phyloP scores from a whole-genome alignment of 2,113 vertebrate species.

The Neotragus moschatus region DNA sequence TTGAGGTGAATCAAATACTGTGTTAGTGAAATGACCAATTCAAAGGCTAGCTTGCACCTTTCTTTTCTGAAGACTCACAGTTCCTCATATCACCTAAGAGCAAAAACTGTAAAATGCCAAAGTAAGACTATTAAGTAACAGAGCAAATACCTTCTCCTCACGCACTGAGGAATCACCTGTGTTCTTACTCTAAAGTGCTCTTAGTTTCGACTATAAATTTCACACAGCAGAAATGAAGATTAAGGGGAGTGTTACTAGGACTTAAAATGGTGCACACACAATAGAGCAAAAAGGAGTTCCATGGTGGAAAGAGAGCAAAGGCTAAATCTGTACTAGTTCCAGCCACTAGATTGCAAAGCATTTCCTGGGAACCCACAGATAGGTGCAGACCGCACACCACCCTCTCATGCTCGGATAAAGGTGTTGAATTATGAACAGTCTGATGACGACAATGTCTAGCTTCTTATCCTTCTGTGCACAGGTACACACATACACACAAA shows the following conservation, averaged over 20 bases:
- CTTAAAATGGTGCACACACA: neutral
- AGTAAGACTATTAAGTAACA: neutral
- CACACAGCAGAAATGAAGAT: neutral
- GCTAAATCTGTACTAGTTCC: neutral
- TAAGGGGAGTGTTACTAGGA: neutral
- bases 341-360: neutral
- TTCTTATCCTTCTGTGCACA: neutral
- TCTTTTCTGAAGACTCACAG: neutral
- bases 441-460: neutral
- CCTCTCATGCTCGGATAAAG: neutral
- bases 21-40: neutral
- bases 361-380: neutral
- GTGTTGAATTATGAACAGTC: neutral
- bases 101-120: neutral
- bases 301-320: neutral
- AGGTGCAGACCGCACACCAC: neutral
- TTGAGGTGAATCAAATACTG: neutral
- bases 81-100: neutral
- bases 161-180: neutral
- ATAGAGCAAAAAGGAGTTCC: neutral
- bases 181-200: neutral
- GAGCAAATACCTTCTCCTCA: neutral
- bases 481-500: neutral
- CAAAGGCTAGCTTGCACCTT: neutral
- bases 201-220: neutral